Percentiles rank a stretch among this genome's conserved stretches.
Conservation (phyloP, 2,888 invertebrate genomes). For the Cephus nigrinus region DNA sequence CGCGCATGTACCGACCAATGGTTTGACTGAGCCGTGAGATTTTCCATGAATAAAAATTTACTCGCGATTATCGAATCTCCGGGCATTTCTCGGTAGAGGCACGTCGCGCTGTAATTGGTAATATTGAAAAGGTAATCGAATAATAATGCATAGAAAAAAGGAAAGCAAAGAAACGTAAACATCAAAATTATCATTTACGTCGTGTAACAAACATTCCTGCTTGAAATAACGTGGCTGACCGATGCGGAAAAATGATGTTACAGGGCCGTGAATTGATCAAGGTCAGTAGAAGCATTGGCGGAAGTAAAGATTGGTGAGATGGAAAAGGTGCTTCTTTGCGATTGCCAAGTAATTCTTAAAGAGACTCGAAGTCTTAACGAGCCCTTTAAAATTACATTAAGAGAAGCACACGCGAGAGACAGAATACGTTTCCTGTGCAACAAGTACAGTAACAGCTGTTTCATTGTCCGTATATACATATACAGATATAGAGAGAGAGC, state of each 20-base stretch:
- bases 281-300: neutral
- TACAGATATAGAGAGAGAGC: constrained; percentile 15
- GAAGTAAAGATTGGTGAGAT: neutral
- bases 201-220: no score
- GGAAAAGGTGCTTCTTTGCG: neutral
- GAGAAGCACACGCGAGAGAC: constrained; percentile 19
- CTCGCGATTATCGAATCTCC: neutral
- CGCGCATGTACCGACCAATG: neutral
- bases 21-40: neutral
- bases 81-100: neutral
- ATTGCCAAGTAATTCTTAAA: neutral
- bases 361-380: neutral
- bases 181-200: no score
- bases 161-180: no score
- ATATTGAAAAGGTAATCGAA: neutral
- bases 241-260: neutral
- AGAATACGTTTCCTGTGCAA: constrained; percentile 45
- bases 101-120: neutral
- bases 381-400: neutral
- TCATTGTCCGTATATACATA: constrained; percentile 31
- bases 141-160: neutral
- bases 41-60: neutral
- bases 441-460: constrained; percentile 59
- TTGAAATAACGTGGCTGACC: neutral
- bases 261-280: neutral